A percentile compares a stretch with the other conserved stretches of the same genome.
phyloP scores from a whole-genome alignment of 2,113 vertebrate species.

The Pollimyrus isidori region DNA sequence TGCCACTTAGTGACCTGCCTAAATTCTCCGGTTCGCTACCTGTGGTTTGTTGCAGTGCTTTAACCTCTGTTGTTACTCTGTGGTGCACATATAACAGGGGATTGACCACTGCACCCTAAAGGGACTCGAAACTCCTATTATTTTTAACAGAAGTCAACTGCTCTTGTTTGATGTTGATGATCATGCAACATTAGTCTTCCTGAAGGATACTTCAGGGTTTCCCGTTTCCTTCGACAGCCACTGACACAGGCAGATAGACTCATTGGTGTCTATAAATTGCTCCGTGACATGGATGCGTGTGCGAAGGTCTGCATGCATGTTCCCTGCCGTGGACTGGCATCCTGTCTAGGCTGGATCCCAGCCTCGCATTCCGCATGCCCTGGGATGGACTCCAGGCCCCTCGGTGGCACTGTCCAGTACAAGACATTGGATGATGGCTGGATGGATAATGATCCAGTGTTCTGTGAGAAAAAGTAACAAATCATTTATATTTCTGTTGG shows the following conservation, averaged over 20 bases:
- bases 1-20: background rate
- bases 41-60: background rate
- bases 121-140: background rate
- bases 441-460: background rate
- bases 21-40: background rate
- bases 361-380: background rate
- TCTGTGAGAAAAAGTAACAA: background rate
- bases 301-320: background rate
- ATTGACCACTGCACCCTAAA: background rate
- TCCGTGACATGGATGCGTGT: background rate
- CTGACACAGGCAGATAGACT: background rate
- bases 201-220: background rate
- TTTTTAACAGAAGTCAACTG: background rate
- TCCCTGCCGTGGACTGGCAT: background rate
- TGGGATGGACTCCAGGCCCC: background rate
- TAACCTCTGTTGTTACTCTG: background rate
- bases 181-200: background rate
- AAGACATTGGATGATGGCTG: background rate
- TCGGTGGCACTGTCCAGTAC: background rate
- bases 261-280: background rate
- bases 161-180: background rate
- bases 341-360: background rate
- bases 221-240: background rate
- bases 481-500: background rate
- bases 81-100: background rate